Percentiles rank a stretch among this genome's conserved stretches.
phyloP scores from a whole-genome alignment of 2,113 vertebrate species.

The Megaceryle maxima region DNA sequence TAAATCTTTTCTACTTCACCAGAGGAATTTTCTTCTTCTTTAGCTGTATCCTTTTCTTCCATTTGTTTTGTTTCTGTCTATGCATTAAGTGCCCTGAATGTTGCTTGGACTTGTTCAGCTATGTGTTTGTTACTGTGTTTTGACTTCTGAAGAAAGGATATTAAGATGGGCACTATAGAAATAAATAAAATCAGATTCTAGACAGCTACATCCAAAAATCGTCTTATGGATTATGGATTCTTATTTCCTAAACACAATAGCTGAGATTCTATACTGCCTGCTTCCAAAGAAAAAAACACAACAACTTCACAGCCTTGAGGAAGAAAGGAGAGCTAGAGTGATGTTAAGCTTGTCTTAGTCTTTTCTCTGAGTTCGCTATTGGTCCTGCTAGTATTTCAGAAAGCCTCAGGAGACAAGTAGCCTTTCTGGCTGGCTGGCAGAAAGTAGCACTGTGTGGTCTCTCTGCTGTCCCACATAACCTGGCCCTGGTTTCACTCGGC shows the following conservation, averaged over 20 bases:
- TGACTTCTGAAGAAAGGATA: not conserved
- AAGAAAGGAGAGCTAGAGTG: not conserved
- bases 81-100: not conserved
- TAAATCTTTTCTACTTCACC: not conserved
- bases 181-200: slow-evolving; percentile 33
- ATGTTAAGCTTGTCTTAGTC: not conserved
- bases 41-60: not conserved
- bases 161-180: not conserved
- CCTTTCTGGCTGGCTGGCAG: not conserved
- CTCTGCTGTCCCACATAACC: not conserved
- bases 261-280: not conserved
- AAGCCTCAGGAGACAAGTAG: not conserved
- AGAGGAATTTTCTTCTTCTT: not conserved
- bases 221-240: slow-evolving; percentile 45
- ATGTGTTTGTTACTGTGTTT: not conserved
- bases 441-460: rapidly evolving
- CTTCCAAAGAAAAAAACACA: not conserved
- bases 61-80: not conserved
- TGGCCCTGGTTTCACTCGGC: rapidly evolving
- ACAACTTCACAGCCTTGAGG: not conserved
- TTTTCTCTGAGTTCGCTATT: not conserved
- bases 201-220: slow-evolving; percentile 12
- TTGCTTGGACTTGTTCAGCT: not conserved
- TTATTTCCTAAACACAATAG: slow-evolving; percentile 29
- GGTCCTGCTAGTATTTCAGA: not conserved